phyloP scores from a whole-genome alignment of 2,888 invertebrate species.

The Gnatocerus cornutus region DNA sequence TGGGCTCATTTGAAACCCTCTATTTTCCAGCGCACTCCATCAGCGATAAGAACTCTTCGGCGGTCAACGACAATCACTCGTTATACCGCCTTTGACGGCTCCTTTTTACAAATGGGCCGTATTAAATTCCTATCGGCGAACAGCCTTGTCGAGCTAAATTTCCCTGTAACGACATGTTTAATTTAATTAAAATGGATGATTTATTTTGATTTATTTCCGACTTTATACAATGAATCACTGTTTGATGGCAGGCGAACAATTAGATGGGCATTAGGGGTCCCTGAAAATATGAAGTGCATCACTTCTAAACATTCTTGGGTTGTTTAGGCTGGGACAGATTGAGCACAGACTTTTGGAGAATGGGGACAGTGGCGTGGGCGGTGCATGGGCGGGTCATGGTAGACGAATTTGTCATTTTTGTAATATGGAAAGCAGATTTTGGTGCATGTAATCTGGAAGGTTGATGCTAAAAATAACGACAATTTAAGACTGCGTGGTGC shows the following conservation, averaged over 20 bases:
- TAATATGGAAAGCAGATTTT: neutral
- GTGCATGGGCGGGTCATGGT: neutral
- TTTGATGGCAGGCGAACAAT: conserved; percentile 7
- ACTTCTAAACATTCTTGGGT: neutral
- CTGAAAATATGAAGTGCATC: conserved; percentile 1
- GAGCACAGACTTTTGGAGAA: conserved; percentile 4
- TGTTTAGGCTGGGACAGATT: conserved; percentile 6
- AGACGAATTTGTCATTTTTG: conserved; percentile 4
- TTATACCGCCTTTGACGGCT: conserved; percentile 44
- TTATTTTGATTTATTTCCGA: conserved; percentile 16
- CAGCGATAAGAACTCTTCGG: conserved; percentile 27
- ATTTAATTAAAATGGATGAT: conserved; percentile 17
- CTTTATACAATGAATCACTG: conserved; percentile 22
- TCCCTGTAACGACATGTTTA: conserved; percentile 27
- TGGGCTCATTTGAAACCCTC: neutral
- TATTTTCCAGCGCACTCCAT: conserved; percentile 16
- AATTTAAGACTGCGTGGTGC: neutral
- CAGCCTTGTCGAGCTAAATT: conserved; percentile 14
- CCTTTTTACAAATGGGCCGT: conserved; percentile 30
- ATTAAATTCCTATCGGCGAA: conserved; percentile 13
- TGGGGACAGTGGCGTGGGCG: conserved; percentile 7
- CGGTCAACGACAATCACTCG: conserved; percentile 43
- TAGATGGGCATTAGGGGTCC: conserved; percentile 21
- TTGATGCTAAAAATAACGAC: neutral
- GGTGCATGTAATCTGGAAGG: no score